Conservation (phyloP, 1,140 invertebrate genomes). For the Acromyrmex echinatior region DNA sequence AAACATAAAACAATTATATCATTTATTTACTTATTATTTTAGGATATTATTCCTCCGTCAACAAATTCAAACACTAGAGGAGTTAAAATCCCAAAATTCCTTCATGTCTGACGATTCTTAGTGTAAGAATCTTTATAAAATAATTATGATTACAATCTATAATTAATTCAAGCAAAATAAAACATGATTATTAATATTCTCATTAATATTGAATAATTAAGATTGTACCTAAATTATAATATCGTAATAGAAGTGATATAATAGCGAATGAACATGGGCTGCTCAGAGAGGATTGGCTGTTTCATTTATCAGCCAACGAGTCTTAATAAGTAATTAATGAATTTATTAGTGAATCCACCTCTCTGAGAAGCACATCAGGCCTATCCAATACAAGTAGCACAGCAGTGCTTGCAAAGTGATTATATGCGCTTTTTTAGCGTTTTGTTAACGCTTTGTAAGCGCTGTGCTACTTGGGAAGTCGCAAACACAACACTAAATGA, state of each 20-base stretch:
- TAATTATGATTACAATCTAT: slow-evolving; percentile 86
- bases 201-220: slow-evolving; percentile 87
- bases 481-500: slow-evolving; percentile 78
- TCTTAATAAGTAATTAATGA: slow-evolving; percentile 79
- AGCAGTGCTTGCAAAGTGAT: no score
- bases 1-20: slow-evolving; percentile 42
- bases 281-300: slow-evolving; percentile 82
- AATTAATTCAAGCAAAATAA: slow-evolving; percentile 86
- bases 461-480: slow-evolving; percentile 40
- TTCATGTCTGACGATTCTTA: slow-evolving; percentile 94
- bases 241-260: slow-evolving; percentile 86
- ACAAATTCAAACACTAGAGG: slow-evolving; percentile 95
- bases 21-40: slow-evolving; percentile 77
- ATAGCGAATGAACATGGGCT: slow-evolving; percentile 82
- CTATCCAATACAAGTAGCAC: slow-evolving; percentile 74
- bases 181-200: slow-evolving; percentile 87
- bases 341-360: slow-evolving; percentile 80
- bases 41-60: slow-evolving; percentile 96
- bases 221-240: slow-evolving; percentile 87
- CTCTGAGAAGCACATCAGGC: slow-evolving; percentile 83
- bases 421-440: no score
- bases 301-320: slow-evolving; percentile 78
- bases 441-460: no score
- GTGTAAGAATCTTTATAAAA: slow-evolving; percentile 87
- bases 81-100: slow-evolving; percentile 96